These are phyloP conservation scores for Tympanoctomys barrerae DNA, from an alignment of 2,797 vertebrate species.

Conservation along the genomic window DNA sequence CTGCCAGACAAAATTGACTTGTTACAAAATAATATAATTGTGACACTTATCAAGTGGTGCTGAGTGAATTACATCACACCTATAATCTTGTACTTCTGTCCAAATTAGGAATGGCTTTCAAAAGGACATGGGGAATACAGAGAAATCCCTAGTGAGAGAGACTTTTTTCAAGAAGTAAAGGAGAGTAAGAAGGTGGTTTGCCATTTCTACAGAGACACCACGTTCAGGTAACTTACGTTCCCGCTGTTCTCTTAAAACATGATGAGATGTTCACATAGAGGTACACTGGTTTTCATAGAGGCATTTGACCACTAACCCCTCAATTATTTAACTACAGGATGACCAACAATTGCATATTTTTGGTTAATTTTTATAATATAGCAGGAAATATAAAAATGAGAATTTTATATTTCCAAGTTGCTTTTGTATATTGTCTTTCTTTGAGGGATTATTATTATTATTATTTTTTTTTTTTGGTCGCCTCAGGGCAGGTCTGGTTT, in stretches of 20 bases:
- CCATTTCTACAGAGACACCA: conserved; percentile 97
- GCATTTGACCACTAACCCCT: background rate
- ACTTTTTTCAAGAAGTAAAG: conserved; percentile 98
- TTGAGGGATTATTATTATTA: too few relatives aligned
- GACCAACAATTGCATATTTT: background rate
- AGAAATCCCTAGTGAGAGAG: conserved; percentile 97
- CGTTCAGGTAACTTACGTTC: conserved; percentile 92
- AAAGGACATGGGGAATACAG: conserved; percentile 98
- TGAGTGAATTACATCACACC: conserved; percentile 37
- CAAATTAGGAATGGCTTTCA: conserved; percentile 95
- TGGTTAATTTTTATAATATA: background rate
- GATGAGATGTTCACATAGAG: conserved; percentile 19
- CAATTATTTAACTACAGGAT: background rate
- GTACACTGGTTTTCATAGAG: background rate
- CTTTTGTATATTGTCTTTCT: too few relatives aligned
- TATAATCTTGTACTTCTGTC: conserved; percentile 70
- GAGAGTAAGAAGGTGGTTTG: conserved; percentile 98
- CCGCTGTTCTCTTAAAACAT: background rate
- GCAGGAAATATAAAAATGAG: background rate
- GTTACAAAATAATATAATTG: background rate
- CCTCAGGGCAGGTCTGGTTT: too few relatives aligned
- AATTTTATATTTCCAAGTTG: background rate
- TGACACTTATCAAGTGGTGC: conserved; percentile 9
- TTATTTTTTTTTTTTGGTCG: too few relatives aligned
- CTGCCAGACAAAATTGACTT: conserved; percentile 7